These are phyloP conservation scores for Hippocampus guttulatus DNA, from an alignment of 2,113 vertebrate genomes.

Conservation along the genomic window DNA sequence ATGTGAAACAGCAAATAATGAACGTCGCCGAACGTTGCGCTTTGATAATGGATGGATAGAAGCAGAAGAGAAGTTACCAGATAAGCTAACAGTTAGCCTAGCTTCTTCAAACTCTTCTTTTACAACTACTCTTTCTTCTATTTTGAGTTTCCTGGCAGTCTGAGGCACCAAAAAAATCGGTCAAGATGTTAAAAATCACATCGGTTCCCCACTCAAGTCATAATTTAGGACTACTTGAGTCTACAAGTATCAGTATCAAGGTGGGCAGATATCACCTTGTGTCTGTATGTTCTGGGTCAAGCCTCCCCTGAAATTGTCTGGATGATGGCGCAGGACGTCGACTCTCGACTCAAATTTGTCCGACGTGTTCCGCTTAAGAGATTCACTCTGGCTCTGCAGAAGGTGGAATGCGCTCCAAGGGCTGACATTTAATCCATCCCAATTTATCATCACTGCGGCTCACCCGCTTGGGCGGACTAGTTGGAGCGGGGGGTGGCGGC, in stretches of 20 bases:
- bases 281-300: conserved; percentile 1
- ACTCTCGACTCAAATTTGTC: conserved; percentile 1
- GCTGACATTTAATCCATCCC: conserved; percentile 70
- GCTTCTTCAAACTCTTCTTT: neutral
- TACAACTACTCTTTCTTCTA: no score
- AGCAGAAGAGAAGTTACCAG: no score
- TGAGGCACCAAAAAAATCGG: neutral
- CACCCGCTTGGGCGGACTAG: conserved; percentile 9
- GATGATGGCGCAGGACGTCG: neutral
- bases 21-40: no score
- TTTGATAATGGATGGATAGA: no score
- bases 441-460: conserved; percentile 58
- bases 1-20: no score
- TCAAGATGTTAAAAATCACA: neutral
- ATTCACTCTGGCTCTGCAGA: neutral
- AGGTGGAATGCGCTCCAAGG: conserved; percentile 12
- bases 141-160: no score
- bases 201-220: neutral
- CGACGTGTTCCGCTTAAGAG: neutral
- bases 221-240: neutral
- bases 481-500: conserved; percentile 22
- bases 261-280: neutral
- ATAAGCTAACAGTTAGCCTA: no score
- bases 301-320: neutral
- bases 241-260: neutral